A percentile compares a stretch with the other conserved stretches of the same genome.
phyloP scores from a whole-genome alignment of 2,797 vertebrate species.

The Manis pentadactyla region DNA sequence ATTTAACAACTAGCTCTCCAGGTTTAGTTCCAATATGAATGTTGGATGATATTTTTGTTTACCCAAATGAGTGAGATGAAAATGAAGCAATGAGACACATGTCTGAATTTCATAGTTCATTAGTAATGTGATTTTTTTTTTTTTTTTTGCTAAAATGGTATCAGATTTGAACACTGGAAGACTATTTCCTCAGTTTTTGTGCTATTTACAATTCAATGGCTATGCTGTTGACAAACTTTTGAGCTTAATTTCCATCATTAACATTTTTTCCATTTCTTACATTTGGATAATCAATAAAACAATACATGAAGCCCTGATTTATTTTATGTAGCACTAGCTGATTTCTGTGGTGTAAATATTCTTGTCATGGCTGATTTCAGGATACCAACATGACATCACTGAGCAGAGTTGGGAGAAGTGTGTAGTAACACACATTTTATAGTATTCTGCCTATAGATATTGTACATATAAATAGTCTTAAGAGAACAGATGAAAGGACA shows the following conservation, averaged over 20 bases:
- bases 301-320: not conserved
- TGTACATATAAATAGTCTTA: not conserved
- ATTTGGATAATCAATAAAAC: slow-evolving; percentile 16
- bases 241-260: not conserved
- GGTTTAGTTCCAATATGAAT: not conserved
- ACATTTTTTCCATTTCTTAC: not conserved
- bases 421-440: fast-evolving
- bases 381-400: not conserved
- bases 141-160: not conserved
- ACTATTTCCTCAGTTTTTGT: not conserved
- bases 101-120: not conserved
- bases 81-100: not conserved
- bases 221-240: not conserved
- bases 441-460: not conserved
- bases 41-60: not conserved
- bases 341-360: not conserved
- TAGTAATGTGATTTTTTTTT: not conserved
- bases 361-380: not conserved
- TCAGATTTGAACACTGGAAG: not conserved
- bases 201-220: not conserved
- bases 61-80: not conserved
- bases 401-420: not conserved
- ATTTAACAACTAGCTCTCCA: not conserved
- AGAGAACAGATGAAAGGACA: not conserved
- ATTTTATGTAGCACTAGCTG: not conserved